Evolutionary conservation across 92 coral and sea anemone species (phyloP).

Genomic region (Blastomussa wellsi): DNA sequence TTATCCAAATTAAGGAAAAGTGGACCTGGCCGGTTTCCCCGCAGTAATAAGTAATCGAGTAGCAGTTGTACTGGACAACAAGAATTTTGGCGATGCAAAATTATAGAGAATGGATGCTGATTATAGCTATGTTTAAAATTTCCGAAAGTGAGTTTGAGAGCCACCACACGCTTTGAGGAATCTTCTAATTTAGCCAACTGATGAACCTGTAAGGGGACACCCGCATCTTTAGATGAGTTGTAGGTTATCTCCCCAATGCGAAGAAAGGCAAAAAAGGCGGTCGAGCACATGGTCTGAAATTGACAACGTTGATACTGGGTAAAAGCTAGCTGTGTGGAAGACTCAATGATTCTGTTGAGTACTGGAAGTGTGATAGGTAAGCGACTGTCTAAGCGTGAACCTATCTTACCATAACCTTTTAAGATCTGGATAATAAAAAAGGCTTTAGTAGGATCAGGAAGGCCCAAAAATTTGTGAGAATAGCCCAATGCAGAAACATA

Average conservation of each 20-base stretch:
- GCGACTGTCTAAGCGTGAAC: constrained; percentile 37
- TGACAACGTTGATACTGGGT: constrained; percentile 19
- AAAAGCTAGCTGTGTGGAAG: constrained; percentile 1
- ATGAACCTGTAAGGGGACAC: constrained; percentile 24
- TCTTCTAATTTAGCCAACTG: constrained; percentile 28
- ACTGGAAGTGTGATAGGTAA: constrained; percentile 51
- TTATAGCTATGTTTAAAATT: constrained; percentile 41
- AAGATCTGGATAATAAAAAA: constrained; percentile 59
- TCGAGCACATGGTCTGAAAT: constrained; percentile 46
- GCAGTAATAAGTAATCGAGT: constrained; percentile 14
- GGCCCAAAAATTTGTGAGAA: constrained; percentile 51
- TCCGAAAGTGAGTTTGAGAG: constrained; percentile 13
- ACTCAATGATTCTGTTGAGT: constrained; percentile 16
- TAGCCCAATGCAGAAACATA: constrained; percentile 65
- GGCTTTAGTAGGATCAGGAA: constrained; percentile 56
- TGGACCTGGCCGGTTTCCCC: constrained; percentile 30
- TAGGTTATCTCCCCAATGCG: constrained; percentile 48
- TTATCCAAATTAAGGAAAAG: constrained; percentile 10
- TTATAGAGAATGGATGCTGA: constrained; percentile 46
- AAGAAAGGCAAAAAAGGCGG: constrained; percentile 41
- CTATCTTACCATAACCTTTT: constrained; percentile 56
- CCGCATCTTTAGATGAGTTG: neutral
- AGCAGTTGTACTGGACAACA: constrained; percentile 30
- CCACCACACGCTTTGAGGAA: constrained; percentile 16
- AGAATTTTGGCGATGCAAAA: constrained; percentile 12